phyloP scores from a whole-genome alignment of 2,797 vertebrate genomes.

The Acanthornis magna region DNA sequence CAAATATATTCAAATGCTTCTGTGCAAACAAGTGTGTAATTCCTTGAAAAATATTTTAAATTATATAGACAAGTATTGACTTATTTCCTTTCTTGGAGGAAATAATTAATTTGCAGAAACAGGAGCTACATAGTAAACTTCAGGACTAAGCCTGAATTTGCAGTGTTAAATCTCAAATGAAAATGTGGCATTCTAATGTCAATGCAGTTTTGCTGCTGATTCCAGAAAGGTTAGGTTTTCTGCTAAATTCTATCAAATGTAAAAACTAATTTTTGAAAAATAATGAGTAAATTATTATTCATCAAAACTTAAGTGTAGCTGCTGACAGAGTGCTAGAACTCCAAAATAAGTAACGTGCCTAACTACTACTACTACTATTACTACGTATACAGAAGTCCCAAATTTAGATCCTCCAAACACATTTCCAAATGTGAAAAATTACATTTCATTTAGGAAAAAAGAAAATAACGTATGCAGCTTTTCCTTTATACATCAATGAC shows the following conservation, averaged over 20 bases:
- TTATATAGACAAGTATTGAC: neutral
- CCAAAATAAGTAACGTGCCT: neutral
- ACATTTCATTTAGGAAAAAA: neutral
- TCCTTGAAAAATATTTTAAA: neutral
- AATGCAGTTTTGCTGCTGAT: neutral
- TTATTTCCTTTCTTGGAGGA: neutral
- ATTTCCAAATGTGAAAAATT: neutral
- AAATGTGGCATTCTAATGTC: neutral
- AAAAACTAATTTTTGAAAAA: neutral
- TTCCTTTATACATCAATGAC: neutral
- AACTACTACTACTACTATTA: neutral
- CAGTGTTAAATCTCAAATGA: neutral
- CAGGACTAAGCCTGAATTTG: neutral
- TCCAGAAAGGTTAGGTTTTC: neutral
- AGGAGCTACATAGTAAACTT: neutral
- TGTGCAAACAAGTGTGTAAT: neutral
- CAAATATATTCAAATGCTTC: neutral
- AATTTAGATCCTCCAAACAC: neutral
- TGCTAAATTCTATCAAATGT: neutral
- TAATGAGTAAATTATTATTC: neutral
- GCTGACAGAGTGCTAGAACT: neutral
- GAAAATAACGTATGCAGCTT: neutral
- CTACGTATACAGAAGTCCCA: neutral
- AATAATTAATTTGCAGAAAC: neutral
- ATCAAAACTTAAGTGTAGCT: neutral